A percentile compares a stretch with the other conserved stretches of the same genome.
phyloP scores from a whole-genome alignment of 2,888 invertebrate species.

The Metacarcinus magister region DNA sequence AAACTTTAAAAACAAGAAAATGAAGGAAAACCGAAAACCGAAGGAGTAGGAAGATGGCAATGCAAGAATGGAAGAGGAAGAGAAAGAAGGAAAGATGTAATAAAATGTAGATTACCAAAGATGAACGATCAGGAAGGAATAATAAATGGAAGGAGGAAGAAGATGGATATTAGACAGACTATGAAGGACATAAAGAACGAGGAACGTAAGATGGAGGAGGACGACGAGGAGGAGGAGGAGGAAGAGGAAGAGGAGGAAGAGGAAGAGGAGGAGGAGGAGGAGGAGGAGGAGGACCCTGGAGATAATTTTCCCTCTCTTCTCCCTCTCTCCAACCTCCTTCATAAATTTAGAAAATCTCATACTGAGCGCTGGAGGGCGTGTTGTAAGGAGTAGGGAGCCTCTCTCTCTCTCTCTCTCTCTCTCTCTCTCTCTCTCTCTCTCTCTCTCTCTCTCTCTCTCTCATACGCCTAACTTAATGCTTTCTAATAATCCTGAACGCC shows the following conservation, averaged over 20 bases:
- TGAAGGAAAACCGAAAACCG: too few relatives aligned
- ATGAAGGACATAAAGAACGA: neutral
- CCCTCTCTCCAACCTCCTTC: constrained; percentile 34
- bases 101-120: neutral
- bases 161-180: constrained; percentile 39
- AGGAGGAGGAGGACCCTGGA: constrained; percentile 1
- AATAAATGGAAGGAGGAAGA: neutral
- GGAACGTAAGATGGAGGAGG: neutral
- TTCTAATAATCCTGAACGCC: too few relatives aligned
- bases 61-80: neutral
- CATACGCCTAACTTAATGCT: neutral
- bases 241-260: neutral
- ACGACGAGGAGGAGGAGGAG: neutral
- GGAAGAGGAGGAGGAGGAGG: neutral
- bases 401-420: constrained; percentile 45
- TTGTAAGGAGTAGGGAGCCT: neutral
- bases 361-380: neutral
- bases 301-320: constrained; percentile 39
- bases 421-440: constrained; percentile 48
- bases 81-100: neutral
- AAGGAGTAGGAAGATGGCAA: too few relatives aligned
- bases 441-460: constrained; percentile 45
- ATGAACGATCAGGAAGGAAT: neutral
- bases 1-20: neutral
- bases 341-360: constrained; percentile 41